A percentile compares a stretch with the other conserved stretches of the same genome.
phyloP scores from a whole-genome alignment of 2,888 invertebrate genomes.

The Orchesellides sinensis region DNA sequence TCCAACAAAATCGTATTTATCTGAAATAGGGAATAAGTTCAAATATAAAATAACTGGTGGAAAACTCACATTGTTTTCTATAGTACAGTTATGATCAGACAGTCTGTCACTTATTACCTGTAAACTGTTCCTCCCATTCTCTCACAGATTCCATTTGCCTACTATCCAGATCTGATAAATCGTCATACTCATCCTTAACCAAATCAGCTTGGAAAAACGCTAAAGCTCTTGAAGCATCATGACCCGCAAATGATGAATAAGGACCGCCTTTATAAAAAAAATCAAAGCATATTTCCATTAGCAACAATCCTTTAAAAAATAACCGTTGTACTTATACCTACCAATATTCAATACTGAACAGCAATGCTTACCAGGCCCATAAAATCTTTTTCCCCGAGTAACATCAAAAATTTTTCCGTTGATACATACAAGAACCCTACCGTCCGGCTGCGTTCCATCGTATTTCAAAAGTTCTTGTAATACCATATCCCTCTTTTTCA shows the following conservation, averaged over 20 bases:
- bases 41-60: not conserved
- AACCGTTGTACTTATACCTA: not conserved
- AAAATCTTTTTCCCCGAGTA: constrained; percentile 92
- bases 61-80: too few species aligned
- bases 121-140: constrained; percentile 98
- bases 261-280: constrained; percentile 85
- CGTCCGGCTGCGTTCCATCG: constrained; percentile 91
- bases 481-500: constrained; percentile 92
- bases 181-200: constrained; percentile 93
- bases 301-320: too few species aligned
- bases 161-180: constrained; percentile 93
- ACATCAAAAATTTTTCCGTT: constrained; percentile 97
- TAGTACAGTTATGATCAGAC: too few species aligned
- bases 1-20: constrained; percentile 95
- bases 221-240: constrained; percentile 95
- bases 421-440: constrained; percentile 92
- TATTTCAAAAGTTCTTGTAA: constrained; percentile 90
- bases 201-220: constrained; percentile 93
- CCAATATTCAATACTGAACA: not conserved
- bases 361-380: constrained; percentile 89
- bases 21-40: constrained; percentile 79
- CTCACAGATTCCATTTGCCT: constrained; percentile 96
- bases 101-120: too few species aligned
- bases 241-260: constrained; percentile 95
- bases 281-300: too few species aligned